Evolutionary conservation across 2,797 vertebrate species (phyloP), one percentile per base, ranked within the genome.

Genomic region (Coregonus sp.): DNA sequence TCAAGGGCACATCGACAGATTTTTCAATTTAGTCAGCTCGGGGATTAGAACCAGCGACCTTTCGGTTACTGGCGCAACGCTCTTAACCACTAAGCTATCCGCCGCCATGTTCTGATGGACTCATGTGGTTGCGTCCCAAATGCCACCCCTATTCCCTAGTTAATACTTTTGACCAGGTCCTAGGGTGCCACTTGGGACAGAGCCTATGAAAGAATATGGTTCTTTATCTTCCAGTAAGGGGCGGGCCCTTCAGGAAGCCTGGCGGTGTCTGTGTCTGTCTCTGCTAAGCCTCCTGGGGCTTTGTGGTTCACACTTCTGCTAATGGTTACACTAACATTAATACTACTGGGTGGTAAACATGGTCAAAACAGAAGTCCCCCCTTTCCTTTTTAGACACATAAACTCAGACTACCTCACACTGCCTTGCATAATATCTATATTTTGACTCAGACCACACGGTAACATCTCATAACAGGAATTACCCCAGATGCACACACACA

Each of bases 201-300:
- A 25, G 25, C 25, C 25, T 25, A 25, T 25, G 25, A 25, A 25
- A 25, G 25, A 25, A 25, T 12, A 51, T 51, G 7, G 50, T 51
- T 51, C 7, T 51, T 51, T 51, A 5, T 79, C 81, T 82, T 84
- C 54, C 77, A 81, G 78, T 67, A 69, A 61, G 61, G 78, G 75
- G 79, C 52, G 78, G 76, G 66, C n/a, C 79, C 18, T n/a, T 56
- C 84, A 86, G 88, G 86, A 88, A 89, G 81, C 68, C 75, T 77
- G 74, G 70, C 70, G 68, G 56, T 77, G 51, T 82, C 65, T 79
- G 70, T 37, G 73, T n/a, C 72, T 78, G 35, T 73, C 67, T 47
- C 72, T 29, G 16, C 31, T 82, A 4, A 12, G n/a, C 31, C 81
- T 40, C 69, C 0, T 15, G 82, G 70, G 84, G 81, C 31, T 61